Evolutionary conservation across 2,888 invertebrate species (phyloP), one percentile per base, ranked within the genome.

Genomic region (Zeuzera pyrina): DNA sequence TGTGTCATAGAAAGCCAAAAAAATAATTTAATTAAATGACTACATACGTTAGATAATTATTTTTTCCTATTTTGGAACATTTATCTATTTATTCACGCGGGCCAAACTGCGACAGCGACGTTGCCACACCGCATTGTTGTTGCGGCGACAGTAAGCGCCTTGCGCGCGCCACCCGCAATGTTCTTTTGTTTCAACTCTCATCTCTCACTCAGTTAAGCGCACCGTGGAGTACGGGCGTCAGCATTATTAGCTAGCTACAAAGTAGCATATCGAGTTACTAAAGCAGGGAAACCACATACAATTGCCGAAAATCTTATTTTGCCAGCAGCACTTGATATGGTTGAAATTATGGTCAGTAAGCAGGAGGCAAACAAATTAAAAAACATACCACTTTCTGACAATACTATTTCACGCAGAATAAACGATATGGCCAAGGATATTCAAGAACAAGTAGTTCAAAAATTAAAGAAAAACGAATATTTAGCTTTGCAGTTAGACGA

Each of bases 401-500:
- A 38, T 33, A 50, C 46, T 35, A 42, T 46, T 41, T 33, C 29
- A 45, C 41, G 47, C 41, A 46, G 47, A 36, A 51, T 47, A 45
- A 48, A 39, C 41, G 42, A 49, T 41, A 47, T 47, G 33, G 45
- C 47, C 36, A 36, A 35, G 23, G 42, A 16, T 16, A 16, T 16
- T 16, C 16, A 7, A 16, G 16, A 16, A 7, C 7, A 16, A 39
- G 32, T 39, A 31, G 26, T 43, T 30, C 31, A 41, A 37, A 41
- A 41, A 33, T 30, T 42, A 39, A 40, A 45, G 31, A 35, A 34
- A 8, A 42, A 36, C 29, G 30, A 23, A 34, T 25, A 37, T 41
- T 40, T 51, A 36, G 45, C 47, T 42, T 43, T 52, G 37, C 45
- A 50, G 39, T 47, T 51, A 41, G 48, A 53, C 36, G 43, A 55